Conservation (phyloP, 2,797 vertebrate genomes). For the Antrozous pallidus region DNA sequence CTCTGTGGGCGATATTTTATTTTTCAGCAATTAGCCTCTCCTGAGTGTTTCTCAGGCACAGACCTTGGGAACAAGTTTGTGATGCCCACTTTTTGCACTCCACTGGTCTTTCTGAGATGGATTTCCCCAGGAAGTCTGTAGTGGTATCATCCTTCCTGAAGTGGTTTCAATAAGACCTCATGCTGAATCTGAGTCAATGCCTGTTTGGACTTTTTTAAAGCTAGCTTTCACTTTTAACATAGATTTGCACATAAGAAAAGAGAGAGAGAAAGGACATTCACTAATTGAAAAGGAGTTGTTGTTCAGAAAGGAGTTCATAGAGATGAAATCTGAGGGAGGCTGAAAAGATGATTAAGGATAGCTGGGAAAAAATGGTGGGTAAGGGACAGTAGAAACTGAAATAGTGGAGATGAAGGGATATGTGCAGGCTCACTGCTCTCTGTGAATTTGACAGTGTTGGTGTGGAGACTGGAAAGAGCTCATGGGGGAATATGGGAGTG, state of each 20-base stretch:
- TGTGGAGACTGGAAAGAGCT: not conserved
- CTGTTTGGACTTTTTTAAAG: not conserved
- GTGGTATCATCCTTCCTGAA: conserved; percentile 61
- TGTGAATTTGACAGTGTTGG: not conserved
- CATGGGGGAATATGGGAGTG: not conserved
- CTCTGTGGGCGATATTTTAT: conserved; percentile 42
- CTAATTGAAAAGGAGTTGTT: not conserved
- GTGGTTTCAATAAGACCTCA: conserved; percentile 64
- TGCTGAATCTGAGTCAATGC: conserved; percentile 42
- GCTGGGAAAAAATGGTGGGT: not conserved
- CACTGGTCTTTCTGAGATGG: conserved; percentile 53
- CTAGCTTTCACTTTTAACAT: conserved; percentile 39
- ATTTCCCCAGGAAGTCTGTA: conserved; percentile 64
- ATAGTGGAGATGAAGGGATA: not conserved
- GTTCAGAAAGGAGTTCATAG: not conserved
- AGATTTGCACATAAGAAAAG: not conserved
- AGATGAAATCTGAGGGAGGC: not conserved
- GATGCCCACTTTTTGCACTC: conserved; percentile 14
- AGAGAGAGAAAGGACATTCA: not conserved
- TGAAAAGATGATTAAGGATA: not conserved
- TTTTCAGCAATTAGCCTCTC: conserved; percentile 39
- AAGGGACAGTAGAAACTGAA: not conserved
- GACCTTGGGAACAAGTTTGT: conserved; percentile 56
- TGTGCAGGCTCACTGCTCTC: not conserved
- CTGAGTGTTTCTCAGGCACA: conserved; percentile 61